Evolutionary conservation across 2,888 invertebrate genomes (phyloP), one percentile per base, ranked within the genome.

Genomic region (Prenolepis imparis): DNA sequence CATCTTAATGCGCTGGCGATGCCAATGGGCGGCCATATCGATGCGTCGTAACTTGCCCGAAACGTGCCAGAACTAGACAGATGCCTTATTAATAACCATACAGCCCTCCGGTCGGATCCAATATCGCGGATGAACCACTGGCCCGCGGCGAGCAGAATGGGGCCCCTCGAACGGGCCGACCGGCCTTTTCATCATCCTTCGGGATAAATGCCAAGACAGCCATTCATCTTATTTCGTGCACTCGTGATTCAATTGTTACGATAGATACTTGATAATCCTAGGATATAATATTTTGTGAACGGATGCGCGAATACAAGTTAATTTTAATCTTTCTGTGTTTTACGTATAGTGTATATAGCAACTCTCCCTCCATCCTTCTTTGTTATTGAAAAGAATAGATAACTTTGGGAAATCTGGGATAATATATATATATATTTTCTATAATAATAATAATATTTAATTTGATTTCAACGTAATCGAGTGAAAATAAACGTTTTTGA

Each of bases 1-100:
- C 88, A 86, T 90, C 90, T 90, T 90, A 91, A 91, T 91, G 89
- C 86, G 83, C 84, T 48, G 82, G 78, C 75, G 86, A 88, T 91
- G 90, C 90, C 91, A 91, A 91, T 82, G 74, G 84, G 84, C 74
- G 87, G 77, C 85, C 81, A 85, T 89, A 87, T 77, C 86, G 83
- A 72, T 80, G 88, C 87, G 81, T 85, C 88, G 84, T 87, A 90
- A 88, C 85, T 89, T 83, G 85, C 78, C 83, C 78, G 72, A 87
- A 86, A 87, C 82, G 89, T 86, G 90, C 88, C 88, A 88, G 86
- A 86, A 87, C 87, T 86, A 88, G 90, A 90, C 86, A 88, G 88
- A 90, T 90, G 90, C 85, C 90, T 90, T 90, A 88, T 90, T 90
- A 90, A 90, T 90, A 90, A 87, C 52, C 86, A 88, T 84, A 36